These are phyloP conservation scores for Drosophila setifemur DNA, from an alignment of 1,140 invertebrate genomes.

Conservation along the genomic window DNA sequence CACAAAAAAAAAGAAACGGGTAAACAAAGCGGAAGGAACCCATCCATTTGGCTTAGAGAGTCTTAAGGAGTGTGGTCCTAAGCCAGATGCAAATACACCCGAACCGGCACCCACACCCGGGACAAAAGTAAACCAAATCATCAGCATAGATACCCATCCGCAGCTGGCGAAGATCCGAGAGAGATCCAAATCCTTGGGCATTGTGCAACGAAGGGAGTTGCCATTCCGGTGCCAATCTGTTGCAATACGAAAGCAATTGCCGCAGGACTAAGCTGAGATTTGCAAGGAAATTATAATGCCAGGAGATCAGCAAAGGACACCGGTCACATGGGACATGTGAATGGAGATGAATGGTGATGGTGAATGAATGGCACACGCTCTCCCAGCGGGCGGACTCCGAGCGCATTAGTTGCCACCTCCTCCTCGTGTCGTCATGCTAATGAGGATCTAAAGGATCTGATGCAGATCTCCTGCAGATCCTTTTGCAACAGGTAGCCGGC, in stretches of 20 bases:
- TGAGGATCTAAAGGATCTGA: constrained; percentile 22
- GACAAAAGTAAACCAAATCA: no score
- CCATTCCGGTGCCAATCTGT: constrained; percentile 11
- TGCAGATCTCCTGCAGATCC: no score
- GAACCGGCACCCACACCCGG: constrained; percentile 36
- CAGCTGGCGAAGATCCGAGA: constrained; percentile 10
- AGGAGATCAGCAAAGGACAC: constrained; percentile 5
- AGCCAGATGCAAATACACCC: constrained; percentile 45
- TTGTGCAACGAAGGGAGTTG: constrained; percentile 53
- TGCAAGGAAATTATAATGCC: constrained; percentile 37
- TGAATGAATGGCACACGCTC: constrained; percentile 37
- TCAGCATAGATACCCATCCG: constrained; percentile 16
- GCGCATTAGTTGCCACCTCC: constrained; percentile 21
- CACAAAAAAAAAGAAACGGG: background rate
- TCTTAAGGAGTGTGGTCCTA: constrained; percentile 21
- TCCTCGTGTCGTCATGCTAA: constrained; percentile 41
- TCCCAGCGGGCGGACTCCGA: constrained; percentile 4
- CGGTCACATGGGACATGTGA: background rate
- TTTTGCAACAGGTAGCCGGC: constrained; percentile 44
- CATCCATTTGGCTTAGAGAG: constrained; percentile 12
- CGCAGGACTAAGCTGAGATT: constrained; percentile 47
- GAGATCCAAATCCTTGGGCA: background rate
- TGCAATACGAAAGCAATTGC: constrained; percentile 56
- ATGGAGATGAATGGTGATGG: constrained; percentile 19
- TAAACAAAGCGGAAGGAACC: background rate